Percentiles rank a stretch among this genome's conserved stretches.
Conservation (phyloP, 2,113 vertebrate genomes). For the Pontoporia blainvillei region DNA sequence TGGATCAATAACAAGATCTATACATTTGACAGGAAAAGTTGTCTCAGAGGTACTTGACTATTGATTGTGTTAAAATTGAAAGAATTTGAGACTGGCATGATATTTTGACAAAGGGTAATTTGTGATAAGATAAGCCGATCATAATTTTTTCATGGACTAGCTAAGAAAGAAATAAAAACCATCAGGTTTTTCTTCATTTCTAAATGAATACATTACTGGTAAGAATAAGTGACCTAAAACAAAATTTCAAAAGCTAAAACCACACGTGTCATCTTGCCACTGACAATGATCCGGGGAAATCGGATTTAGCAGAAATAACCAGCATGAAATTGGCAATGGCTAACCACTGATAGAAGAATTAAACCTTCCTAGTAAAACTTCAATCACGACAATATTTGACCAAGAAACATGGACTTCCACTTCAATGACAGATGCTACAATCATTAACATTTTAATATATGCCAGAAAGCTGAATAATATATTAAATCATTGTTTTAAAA, state of each 20-base stretch:
- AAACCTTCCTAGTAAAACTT: not conserved
- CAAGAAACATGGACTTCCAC: not conserved
- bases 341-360: not conserved
- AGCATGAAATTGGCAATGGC: not conserved
- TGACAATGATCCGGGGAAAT: not conserved
- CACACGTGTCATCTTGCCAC: not conserved
- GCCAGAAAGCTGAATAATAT: not conserved
- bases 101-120: conserved; percentile 6
- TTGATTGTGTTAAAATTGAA: conserved; percentile 21
- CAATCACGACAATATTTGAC: not conserved
- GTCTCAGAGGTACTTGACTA: conserved; percentile 19
- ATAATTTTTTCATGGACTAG: conserved; percentile 20
- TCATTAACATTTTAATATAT: not conserved
- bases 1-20: conserved; percentile 1
- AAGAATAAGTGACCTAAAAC: conserved; percentile 10
- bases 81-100: not conserved
- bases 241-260: not conserved
- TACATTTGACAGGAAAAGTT: not conserved
- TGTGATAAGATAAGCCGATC: not conserved
- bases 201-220: not conserved
- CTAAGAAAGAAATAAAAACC: conserved; percentile 31
- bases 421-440: not conserved
- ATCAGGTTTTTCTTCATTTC: not conserved
- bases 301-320: not conserved
- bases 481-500: conserved; percentile 8